Conservation (phyloP, 2,888 invertebrate genomes). For the Abscondita cerata region DNA sequence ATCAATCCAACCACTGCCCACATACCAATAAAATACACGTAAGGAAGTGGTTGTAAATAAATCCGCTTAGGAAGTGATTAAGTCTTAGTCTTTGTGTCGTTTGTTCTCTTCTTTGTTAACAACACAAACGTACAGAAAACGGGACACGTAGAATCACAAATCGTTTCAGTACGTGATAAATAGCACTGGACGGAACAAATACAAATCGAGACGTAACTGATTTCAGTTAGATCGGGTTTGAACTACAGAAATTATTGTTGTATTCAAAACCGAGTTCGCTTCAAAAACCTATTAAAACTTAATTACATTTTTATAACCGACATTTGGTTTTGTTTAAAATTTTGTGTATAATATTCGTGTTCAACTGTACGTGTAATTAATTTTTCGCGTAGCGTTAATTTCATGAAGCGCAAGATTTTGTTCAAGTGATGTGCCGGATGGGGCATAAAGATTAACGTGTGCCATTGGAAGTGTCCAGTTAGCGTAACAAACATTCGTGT, state of each 20-base stretch:
- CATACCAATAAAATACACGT: conserved; percentile 6
- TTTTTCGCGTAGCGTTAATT: too few species aligned
- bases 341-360: too few species aligned
- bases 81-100: conserved; percentile 22
- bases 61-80: conserved; percentile 20
- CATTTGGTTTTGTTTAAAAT: too few species aligned
- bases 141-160: conserved; percentile 35
- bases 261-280: too few species aligned
- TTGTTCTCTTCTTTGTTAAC: conserved; percentile 32
- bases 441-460: conserved; percentile 34
- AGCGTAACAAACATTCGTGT: conserved; percentile 48
- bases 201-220: conserved; percentile 49
- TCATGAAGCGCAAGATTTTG: too few species aligned
- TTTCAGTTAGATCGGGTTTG: conserved; percentile 39
- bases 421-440: too few species aligned
- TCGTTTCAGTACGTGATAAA: conserved; percentile 42
- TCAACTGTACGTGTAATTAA: too few species aligned
- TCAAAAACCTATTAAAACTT: too few species aligned
- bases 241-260: conserved; percentile 37
- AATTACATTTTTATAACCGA: too few species aligned
- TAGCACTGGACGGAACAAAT: conserved; percentile 46
- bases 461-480: conserved; percentile 40
- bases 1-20: conserved; percentile 5
- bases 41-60: conserved; percentile 18
- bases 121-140: conserved; percentile 31